A percentile compares a stretch with the other conserved stretches of the same genome.
These are phyloP conservation scores for Lepidostoma basale DNA, from an alignment of 1,140 invertebrate species.

Conservation along the genomic window DNA sequence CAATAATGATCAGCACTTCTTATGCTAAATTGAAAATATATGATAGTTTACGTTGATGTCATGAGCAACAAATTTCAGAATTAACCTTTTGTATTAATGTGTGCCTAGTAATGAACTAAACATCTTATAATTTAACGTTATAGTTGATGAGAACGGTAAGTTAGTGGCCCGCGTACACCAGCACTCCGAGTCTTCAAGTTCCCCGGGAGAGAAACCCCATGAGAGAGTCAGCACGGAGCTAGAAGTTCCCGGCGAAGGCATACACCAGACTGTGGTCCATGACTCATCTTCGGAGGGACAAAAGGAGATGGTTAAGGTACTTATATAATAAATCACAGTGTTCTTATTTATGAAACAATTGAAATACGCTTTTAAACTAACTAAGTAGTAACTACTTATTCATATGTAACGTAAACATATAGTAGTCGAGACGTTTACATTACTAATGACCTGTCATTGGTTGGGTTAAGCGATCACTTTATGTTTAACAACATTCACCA, in stretches of 20 bases:
- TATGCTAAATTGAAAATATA: not conserved
- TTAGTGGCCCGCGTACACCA: slow-evolving; percentile 58
- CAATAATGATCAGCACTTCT: not conserved
- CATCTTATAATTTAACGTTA: not conserved
- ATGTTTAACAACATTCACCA: not conserved
- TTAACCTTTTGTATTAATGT: not conserved
- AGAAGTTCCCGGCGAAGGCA: slow-evolving; percentile 57
- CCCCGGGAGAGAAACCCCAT: slow-evolving; percentile 50
- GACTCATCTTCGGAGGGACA: slow-evolving; percentile 37
- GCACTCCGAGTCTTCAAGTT: slow-evolving; percentile 53
- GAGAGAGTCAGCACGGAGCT: slow-evolving; percentile 56
- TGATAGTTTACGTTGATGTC: not conserved
- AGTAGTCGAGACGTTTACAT: not conserved
- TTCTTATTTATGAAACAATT: not conserved
- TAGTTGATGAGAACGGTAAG: slow-evolving; percentile 58
- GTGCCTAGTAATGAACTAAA: not conserved
- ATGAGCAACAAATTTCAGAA: too few species aligned
- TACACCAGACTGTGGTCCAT: slow-evolving; percentile 50
- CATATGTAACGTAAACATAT: not conserved
- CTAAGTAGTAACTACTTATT: not conserved
- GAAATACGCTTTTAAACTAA: not conserved
- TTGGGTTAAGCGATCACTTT: too few species aligned
- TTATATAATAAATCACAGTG: not conserved
- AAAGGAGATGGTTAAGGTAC: slow-evolving; percentile 40
- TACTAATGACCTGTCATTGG: not conserved